Evolutionary conservation across 2,113 vertebrate genomes (phyloP).

Genomic region (Bujurquina vittata): DNA sequence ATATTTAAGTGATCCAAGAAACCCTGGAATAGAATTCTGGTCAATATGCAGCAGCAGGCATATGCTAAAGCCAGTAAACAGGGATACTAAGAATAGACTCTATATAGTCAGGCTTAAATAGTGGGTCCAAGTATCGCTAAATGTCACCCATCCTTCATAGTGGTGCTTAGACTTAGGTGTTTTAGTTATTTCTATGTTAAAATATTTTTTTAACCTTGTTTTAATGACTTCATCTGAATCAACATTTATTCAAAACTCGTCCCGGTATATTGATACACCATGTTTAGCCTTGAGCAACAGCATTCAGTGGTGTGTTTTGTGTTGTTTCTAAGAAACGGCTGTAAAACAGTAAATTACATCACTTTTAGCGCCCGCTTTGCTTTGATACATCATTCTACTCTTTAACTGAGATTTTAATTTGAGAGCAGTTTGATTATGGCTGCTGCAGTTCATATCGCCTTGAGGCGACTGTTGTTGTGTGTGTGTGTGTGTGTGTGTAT

Average conservation of each 20-base stretch:
- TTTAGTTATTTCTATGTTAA: background rate
- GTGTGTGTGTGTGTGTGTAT: too few relatives aligned
- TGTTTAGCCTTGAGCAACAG: background rate
- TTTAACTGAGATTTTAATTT: conserved; percentile 29
- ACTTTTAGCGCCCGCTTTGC: background rate
- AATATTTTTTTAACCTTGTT: background rate
- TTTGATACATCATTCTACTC: background rate
- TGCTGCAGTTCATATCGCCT: conserved; percentile 43
- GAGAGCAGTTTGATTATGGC: conserved; percentile 24
- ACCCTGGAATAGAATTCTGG: background rate
- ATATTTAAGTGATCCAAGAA: background rate
- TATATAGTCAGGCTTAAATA: background rate
- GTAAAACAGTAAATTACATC: background rate
- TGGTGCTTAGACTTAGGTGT: background rate
- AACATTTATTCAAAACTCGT: background rate
- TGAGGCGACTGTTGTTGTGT: too few relatives aligned
- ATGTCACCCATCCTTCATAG: background rate
- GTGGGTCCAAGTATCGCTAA: background rate
- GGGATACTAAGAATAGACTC: background rate
- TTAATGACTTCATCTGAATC: background rate
- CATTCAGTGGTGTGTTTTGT: background rate
- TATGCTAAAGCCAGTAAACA: background rate
- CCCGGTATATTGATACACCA: background rate
- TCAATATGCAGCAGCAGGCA: background rate
- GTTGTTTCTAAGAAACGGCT: background rate